Evolutionary conservation across 2,797 vertebrate genomes (phyloP).

Genomic region (Tarsius wallacei): DNA sequence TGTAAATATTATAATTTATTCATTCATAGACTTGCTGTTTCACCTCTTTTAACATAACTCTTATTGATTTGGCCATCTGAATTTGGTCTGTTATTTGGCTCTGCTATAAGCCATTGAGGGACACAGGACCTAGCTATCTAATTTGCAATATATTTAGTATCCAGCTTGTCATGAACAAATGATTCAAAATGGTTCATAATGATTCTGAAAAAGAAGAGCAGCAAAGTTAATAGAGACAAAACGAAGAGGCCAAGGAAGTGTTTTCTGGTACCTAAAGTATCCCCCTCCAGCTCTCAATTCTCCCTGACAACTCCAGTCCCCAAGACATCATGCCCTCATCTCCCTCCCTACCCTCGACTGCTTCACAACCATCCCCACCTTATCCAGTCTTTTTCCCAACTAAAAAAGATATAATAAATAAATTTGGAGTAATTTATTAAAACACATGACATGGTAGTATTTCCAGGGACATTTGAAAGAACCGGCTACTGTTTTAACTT

Average conservation of each 20-base stretch:
- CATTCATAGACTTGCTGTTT: not conserved
- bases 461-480: slow-evolving; percentile 9
- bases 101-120: not conserved
- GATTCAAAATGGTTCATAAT: slow-evolving; percentile 14
- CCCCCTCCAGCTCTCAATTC: no score
- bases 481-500: not conserved
- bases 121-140: not conserved
- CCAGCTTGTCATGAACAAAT: not conserved
- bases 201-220: not conserved
- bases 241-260: not conserved
- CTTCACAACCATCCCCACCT: not conserved
- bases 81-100: not conserved
- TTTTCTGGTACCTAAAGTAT: not conserved
- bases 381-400: not conserved
- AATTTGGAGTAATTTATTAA: not conserved
- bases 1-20: not conserved
- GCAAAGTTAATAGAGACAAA: not conserved
- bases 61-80: not conserved
- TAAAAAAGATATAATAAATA: not conserved
- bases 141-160: not conserved
- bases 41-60: not conserved
- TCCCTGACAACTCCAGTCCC: not conserved
- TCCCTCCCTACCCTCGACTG: not conserved
- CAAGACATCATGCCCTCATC: not conserved
- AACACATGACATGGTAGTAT: not conserved